Base-by-base conservation (phyloP, 2,113 vertebrate species). In the Dendrocopos noguchii region DNA sequence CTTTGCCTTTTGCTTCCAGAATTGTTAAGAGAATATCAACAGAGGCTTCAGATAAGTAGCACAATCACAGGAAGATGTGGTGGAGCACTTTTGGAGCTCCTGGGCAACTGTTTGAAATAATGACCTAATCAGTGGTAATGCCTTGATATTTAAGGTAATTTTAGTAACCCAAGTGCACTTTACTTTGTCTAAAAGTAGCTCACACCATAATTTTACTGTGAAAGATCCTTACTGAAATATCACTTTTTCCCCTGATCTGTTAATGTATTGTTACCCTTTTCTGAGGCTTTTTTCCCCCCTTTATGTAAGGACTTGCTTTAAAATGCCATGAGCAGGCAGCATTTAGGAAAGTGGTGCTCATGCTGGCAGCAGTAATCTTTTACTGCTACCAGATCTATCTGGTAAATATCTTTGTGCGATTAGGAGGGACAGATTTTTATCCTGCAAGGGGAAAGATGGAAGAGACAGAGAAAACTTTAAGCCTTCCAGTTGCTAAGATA, bases 31-130 rank as follows among this genome's bases (percentile, higher is more conserved):
- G 79, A 20, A 8, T 52, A 70, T 67, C 44, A 53, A 11, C 42
- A 46, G 87, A 64, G 44, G 21, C 25, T 33, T 21, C 56, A 78
- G 77, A 79, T 81, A 87, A 80, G 22, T 1, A 61, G 29, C 77
- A 64, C 68, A 80, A 88, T 39, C 56, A 65, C 84, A 92, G 92
- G 94, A 95, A 85, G 83, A 47, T 64, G 68, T 79, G 71, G 29
- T 53, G 29, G 50, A 86, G 55, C 70, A 36, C 80, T 91, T 76
- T 15, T 3, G 55, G 70, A 79, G 80, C 34, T 83, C 42, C 24
- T 5, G 13, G 77, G 59, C 76, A 81, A 65, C 80, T 82, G 1
- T 52, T 16, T 65, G 67, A 93, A 77, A 88, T 80, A 55, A 89
- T 56, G 70, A 88, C 73, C 76, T 91, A 15, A 80, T 64, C 56